phyloP scores from a whole-genome alignment of 2,113 vertebrate species.

The Eleginops maclovinus region DNA sequence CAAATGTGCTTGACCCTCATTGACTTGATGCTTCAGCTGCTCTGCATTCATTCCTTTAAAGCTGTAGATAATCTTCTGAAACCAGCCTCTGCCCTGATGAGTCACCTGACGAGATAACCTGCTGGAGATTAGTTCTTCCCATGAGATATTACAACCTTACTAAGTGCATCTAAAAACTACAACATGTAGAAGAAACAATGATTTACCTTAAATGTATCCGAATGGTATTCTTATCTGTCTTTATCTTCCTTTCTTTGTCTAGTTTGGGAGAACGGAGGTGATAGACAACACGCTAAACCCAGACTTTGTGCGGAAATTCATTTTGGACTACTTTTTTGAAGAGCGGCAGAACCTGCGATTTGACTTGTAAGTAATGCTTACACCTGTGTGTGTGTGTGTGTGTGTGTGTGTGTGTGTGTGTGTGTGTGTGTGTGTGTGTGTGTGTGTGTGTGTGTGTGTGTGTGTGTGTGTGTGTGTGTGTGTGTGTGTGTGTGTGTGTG shows the following conservation, averaged over 20 bases:
- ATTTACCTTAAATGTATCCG: neutral
- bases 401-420: conserved; percentile 6
- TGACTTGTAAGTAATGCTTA: conserved; percentile 90
- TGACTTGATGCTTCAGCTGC: conserved; percentile 56
- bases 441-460: neutral
- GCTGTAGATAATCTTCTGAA: conserved; percentile 37
- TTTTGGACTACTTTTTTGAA: conserved; percentile 99
- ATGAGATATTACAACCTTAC: neutral
- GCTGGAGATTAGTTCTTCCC: conserved; percentile 34
- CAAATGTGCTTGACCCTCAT: conserved; percentile 52
- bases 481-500: neutral
- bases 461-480: neutral
- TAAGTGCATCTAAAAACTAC: neutral
- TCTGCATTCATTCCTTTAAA: conserved; percentile 56
- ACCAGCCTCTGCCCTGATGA: conserved; percentile 17
- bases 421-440: neutral
- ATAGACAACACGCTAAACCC: conserved; percentile 99
- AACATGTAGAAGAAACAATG: neutral
- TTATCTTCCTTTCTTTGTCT: conserved; percentile 51
- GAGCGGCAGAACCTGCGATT: conserved; percentile 97
- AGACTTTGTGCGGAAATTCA: conserved; percentile 98
- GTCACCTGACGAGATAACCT: conserved; percentile 17
- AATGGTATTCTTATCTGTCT: neutral
- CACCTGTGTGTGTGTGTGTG: neutral
- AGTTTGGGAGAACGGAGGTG: conserved; percentile 98